Evolutionary conservation across 2,797 vertebrate species (phyloP), one percentile per base, ranked within the genome.

Genomic region (Kryptolebias ocellatus): DNA sequence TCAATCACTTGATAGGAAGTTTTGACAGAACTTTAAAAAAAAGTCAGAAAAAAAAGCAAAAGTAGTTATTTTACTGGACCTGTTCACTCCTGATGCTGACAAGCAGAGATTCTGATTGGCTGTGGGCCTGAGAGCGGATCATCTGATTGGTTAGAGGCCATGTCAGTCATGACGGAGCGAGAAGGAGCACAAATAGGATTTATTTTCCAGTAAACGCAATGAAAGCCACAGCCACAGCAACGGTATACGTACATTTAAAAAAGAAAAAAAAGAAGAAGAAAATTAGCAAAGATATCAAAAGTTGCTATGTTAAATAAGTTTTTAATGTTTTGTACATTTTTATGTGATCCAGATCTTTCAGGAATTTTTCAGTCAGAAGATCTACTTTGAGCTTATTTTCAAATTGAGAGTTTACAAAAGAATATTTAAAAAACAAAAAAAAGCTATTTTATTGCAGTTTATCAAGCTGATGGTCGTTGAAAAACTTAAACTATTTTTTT

Each of bases 271-370:
- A 24, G 2, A 24, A 1, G 20, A 24, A 24, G 20, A 44, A 65
- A 55, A 71, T 94, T 52, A 71, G 93, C 83, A 92, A 88, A 79
- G 67, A 84, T 80, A 85, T 86, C 79, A 62, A 79, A 84, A 73
- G 86, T 64, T 68, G 72, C 78, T 85, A 94, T 94, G 84, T 82
- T 94, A 93, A 93, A 87, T 70, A 94, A 95, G 93, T 95, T 96
- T 96, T 95, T 95, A 94, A 90, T 70, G 75, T 94, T 96, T 95
- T 94, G 89, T 95, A 95, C 86, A 94, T 95, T 98, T 98, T 94
- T 97, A 97, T 95, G 95, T 96, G 92, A 96, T 94, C 84, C 93
- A 94, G 94, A 91, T 93, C 95, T 95, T 97, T 97, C 95, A 95
- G 93, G 91, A 94, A 94, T 96, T 97, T 98, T 99, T 96, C 96